These are phyloP conservation scores for Xenus cinereus DNA, from an alignment of 2,113 vertebrate genomes.

Conservation along the genomic window DNA sequence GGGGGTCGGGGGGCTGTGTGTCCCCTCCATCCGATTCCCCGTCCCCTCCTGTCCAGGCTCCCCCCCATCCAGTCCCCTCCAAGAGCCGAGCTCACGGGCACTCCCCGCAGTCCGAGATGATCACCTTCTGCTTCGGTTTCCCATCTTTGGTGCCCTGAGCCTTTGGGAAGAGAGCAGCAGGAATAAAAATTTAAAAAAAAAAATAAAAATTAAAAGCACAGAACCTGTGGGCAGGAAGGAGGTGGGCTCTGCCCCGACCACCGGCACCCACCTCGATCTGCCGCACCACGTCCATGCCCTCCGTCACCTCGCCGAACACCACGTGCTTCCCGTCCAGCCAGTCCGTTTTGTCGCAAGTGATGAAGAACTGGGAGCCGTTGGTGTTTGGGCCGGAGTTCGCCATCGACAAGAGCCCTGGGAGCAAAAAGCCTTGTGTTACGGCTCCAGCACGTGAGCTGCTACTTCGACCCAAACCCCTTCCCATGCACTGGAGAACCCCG, in stretches of 20 bases:
- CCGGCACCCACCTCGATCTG: conserved; percentile 83
- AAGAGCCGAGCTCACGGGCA: conserved; percentile 63
- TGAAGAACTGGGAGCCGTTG: conserved; percentile 94
- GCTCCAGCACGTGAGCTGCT: accelerated
- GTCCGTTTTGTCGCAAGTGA: conserved; percentile 91
- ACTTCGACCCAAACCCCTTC: neutral
- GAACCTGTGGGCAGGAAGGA: neutral
- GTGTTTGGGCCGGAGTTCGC: conserved; percentile 90
- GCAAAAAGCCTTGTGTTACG: accelerated
- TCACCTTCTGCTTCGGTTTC: conserved; percentile 93
- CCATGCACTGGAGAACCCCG: accelerated
- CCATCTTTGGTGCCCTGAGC: conserved; percentile 92
- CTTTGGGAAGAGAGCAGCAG: conserved; percentile 58
- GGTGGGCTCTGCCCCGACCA: accelerated
- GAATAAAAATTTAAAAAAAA: neutral
- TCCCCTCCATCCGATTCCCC: neutral
- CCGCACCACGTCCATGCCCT: conserved; percentile 89
- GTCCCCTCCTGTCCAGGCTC: neutral
- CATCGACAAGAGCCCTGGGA: conserved; percentile 87
- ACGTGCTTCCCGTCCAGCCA: conserved; percentile 95
- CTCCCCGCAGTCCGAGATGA: conserved; percentile 94
- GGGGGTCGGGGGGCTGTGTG: accelerated
- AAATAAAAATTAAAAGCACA: accelerated
- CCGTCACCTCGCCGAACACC: conserved; percentile 92
- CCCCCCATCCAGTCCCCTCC: neutral